Conservation (phyloP, 2,113 vertebrate species). For the Phyllostomus hastatus region DNA sequence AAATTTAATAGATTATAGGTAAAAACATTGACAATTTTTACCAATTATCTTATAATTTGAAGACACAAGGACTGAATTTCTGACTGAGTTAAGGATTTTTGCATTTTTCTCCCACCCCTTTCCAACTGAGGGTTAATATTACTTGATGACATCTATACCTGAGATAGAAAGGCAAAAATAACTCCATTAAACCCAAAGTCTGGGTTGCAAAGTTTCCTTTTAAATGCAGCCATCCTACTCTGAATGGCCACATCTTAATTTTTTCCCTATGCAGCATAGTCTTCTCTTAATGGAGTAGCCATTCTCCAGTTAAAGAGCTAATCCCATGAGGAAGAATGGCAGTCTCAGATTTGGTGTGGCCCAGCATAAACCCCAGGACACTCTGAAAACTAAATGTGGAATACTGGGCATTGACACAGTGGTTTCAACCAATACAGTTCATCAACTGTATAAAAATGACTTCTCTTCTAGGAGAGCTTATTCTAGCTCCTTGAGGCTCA, state of each 20-base stretch:
- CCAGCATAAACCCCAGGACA: not conserved
- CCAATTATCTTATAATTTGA: not conserved
- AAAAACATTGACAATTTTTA: not conserved
- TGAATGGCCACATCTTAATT: not conserved
- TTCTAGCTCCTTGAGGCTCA: not conserved
- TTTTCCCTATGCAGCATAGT: not conserved
- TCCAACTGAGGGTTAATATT: not conserved
- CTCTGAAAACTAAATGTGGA: not conserved
- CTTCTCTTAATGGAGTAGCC: not conserved
- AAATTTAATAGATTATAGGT: not conserved
- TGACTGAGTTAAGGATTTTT: not conserved
- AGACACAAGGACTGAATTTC: not conserved
- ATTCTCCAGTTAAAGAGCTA: not conserved
- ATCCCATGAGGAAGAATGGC: not conserved
- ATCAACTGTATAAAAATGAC: not conserved
- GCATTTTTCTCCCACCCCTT: fast-evolving
- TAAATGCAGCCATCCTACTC: not conserved
- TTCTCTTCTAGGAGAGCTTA: not conserved
- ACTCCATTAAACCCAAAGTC: not conserved
- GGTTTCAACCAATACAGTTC: not conserved
- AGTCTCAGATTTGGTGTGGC: not conserved
- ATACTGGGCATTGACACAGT: not conserved
- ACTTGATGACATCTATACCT: not conserved
- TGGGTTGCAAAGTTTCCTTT: not conserved
- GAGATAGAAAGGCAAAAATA: not conserved